Conservation (phyloP, 2,113 vertebrate genomes). For the Nibea coibor region DNA sequence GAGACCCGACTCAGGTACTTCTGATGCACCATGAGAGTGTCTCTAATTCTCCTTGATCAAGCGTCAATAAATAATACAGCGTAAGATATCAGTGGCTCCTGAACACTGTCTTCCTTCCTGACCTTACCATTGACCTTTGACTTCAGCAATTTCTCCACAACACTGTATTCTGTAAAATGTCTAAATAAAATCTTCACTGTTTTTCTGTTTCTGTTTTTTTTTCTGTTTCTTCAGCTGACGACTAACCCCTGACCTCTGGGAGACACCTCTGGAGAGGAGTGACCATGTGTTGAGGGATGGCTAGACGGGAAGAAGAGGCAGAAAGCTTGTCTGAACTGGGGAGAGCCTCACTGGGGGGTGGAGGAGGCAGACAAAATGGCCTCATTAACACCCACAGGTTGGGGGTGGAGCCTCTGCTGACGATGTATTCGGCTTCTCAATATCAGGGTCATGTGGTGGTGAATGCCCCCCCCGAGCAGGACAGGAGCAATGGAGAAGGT, state of each 20-base stretch:
- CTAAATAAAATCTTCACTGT: neutral
- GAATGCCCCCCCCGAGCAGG: constrained; percentile 66
- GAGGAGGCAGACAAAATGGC: constrained; percentile 84
- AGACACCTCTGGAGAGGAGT: constrained; percentile 61
- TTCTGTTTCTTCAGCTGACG: neutral
- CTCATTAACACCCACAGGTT: constrained; percentile 90
- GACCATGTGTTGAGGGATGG: constrained; percentile 57
- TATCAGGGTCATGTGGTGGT: constrained; percentile 84
- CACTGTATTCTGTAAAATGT: too few species aligned
- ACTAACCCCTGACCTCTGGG: constrained; percentile 61
- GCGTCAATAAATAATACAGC: too few species aligned
- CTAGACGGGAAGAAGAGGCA: constrained; percentile 66
- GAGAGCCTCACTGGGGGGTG: constrained; percentile 55
- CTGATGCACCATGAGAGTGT: too few species aligned
- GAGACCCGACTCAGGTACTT: too few species aligned
- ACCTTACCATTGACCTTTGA: too few species aligned
- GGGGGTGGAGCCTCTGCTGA: constrained; percentile 85
- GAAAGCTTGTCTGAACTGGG: constrained; percentile 66
- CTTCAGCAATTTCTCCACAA: too few species aligned
- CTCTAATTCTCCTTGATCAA: too few species aligned
- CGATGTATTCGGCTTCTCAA: constrained; percentile 88
- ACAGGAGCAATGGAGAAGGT: constrained; percentile 26
- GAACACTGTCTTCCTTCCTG: too few species aligned
- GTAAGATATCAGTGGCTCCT: too few species aligned
- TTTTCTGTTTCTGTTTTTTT: constrained; percentile 10